Evolutionary conservation across 2,113 vertebrate species (phyloP).

Genomic region (Mustelus asterias): DNA sequence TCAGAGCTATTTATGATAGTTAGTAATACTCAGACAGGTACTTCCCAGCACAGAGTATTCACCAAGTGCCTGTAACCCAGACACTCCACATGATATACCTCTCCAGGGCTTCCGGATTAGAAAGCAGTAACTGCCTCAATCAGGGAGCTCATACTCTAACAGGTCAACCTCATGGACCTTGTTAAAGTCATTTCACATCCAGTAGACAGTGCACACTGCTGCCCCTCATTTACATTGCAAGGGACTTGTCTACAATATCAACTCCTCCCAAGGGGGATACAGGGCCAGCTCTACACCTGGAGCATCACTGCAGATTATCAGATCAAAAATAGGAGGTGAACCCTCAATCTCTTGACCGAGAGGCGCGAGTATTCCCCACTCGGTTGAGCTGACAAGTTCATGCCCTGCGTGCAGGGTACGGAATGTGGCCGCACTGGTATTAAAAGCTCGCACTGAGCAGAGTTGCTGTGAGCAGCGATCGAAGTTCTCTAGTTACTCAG

Average conservation of each 20-base stretch:
- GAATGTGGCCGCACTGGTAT: not conserved
- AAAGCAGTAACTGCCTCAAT: too few species aligned
- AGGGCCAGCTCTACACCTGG: not conserved
- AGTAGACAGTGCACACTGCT: too few species aligned
- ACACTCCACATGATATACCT: too few species aligned
- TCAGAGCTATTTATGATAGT: too few species aligned
- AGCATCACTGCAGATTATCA: not conserved
- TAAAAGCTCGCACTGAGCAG: not conserved
- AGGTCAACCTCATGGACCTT: too few species aligned
- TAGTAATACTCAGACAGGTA: too few species aligned
- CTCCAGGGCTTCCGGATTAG: too few species aligned
- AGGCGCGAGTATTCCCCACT: not conserved
- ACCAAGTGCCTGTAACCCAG: too few species aligned
- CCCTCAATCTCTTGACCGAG: not conserved
- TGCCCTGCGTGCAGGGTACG: not conserved
- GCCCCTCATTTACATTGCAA: not conserved
- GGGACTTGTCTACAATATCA: not conserved
- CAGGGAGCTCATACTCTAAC: too few species aligned
- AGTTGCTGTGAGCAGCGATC: not conserved
- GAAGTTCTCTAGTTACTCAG: not conserved
- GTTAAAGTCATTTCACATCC: too few species aligned
- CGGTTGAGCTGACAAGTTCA: not conserved
- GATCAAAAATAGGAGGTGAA: not conserved
- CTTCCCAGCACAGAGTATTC: too few species aligned
- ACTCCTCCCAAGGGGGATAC: not conserved